Evolutionary conservation across 2,113 vertebrate genomes (phyloP).

Genomic region (Nansenia antarctica): DNA sequence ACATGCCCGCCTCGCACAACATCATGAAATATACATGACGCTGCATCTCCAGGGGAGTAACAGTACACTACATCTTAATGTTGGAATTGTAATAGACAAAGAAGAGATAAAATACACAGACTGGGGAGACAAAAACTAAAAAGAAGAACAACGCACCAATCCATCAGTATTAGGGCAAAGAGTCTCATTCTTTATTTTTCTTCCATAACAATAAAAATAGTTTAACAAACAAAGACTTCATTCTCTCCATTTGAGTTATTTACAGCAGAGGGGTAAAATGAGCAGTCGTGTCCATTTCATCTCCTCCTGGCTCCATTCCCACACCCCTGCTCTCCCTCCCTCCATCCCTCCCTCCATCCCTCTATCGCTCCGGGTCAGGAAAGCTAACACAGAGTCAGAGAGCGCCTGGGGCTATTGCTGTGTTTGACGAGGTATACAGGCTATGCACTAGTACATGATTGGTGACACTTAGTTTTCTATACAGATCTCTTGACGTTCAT

Average conservation of each 20-base stretch:
- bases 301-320: constrained; percentile 68
- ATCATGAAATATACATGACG: too few relatives aligned
- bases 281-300: constrained; percentile 60
- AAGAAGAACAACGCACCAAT: not conserved
- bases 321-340: constrained; percentile 34
- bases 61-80: too few relatives aligned
- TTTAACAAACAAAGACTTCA: constrained; percentile 79
- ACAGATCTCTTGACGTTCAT: constrained; percentile 48
- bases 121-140: too few relatives aligned
- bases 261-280: constrained; percentile 72
- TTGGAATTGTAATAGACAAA: too few relatives aligned
- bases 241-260: constrained; percentile 69
- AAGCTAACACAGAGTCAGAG: constrained; percentile 43
- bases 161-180: constrained; percentile 25
- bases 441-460: constrained; percentile 54
- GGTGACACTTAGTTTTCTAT: constrained; percentile 44
- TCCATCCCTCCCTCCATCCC: constrained; percentile 48
- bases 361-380: constrained; percentile 15
- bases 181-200: constrained; percentile 64
- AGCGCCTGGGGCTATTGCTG: constrained; percentile 69
- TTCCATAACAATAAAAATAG: constrained; percentile 80
- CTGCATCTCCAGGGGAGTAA: too few relatives aligned
- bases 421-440: constrained; percentile 72
- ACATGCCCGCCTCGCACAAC: too few relatives aligned
- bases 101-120: too few relatives aligned